Base-by-base conservation (phyloP, 2,888 invertebrate genomes). In the Argynnis bischoffii region DNA sequence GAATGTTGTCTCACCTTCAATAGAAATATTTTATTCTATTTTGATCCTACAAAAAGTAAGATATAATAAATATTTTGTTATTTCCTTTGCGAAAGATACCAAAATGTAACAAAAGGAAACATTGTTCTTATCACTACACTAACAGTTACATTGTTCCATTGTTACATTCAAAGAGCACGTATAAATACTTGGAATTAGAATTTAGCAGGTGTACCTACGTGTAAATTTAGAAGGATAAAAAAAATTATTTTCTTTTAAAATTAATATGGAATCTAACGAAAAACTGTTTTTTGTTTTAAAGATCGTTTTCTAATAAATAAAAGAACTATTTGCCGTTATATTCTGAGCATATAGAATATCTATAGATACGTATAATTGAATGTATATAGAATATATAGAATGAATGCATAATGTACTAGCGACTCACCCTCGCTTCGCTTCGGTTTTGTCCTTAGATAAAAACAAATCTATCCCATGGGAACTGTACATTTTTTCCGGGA, bases 141-240 rank as follows among this genome's bases (percentile, higher is more conserved):
- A 63, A 63, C 56, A 59, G 48, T 48, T 59, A 48, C 59, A 59
- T 59, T 64, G 53, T 35, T 57, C 57, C 35, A 55, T 70, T 70
- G 67, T 67, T 63, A 31, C 56, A 6, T 55, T 65, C 55, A 67
- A 65, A 59, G 54, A 54, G 46, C 51, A 54, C 46, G 48, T 55
- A 55, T 55, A n/a, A 41, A 61, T 64, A 48, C 64, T 64, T 55
- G 66, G 67, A 66, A 67, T 66, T 71, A 73, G 77, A 78, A 73
- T 59, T 47, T 47, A 8, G 8, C 57, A 48, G 48, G 14, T 16
- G 26, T 16, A 48, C 48, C 47, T 47, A 26, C 11, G 3, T 26
- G 26, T 26, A 26, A 5, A 26, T 26, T 26, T 4, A 4, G 26
- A 26, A 3, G 4, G 21, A 21, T 21, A 21, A 21, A 21, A 21